Evolutionary conservation across 2,888 invertebrate genomes (phyloP), one percentile per base, ranked within the genome.

Genomic region (Ichneumoninae sp.): DNA sequence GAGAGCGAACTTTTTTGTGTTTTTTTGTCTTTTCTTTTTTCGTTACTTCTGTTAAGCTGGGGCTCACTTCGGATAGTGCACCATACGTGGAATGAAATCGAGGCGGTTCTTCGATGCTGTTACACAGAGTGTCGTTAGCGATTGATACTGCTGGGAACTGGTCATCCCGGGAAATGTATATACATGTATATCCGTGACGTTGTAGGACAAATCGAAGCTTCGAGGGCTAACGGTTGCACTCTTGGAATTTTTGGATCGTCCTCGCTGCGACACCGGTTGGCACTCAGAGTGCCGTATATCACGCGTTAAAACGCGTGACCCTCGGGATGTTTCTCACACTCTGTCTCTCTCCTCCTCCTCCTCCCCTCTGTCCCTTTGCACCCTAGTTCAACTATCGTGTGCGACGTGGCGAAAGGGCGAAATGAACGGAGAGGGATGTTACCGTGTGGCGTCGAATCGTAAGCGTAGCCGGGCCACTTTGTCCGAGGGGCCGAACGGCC

Each of bases 401-500:
- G 19, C 40, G 47, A 44, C 50, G 5, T 22, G 47, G 66, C 70
- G 74, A 40, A 54, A 71, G 70, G 79, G 78, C 63, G 71, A 66
- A 81, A 83, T 86, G 85, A 83, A 87, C 81, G 80, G 78, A 78
- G 78, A 76, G 85, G 73, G 84, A 85, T 65, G 85, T 75, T 81
- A 76, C 78, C 80, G 83, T 54, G 73, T 33, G 50, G 69, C 79
- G 80, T 73, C 76, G 81, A 88, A 87, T 88, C 88, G 86, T 88
- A 88, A 88, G 86, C 82, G 86, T 81, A 85, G 81, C 86, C 85
- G 78, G 79, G 85, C 85, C 77, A 86, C 85, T 85, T 88, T 87
- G 86, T 87, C 81, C 57, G 19, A 60, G 26, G 69, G 69, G 65
- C 44, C 81, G 81, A 85, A 79, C 71, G 82, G 82, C 79, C 60